phyloP scores from a whole-genome alignment of 2,888 invertebrate species.

The Tanypteryx hageni region DNA sequence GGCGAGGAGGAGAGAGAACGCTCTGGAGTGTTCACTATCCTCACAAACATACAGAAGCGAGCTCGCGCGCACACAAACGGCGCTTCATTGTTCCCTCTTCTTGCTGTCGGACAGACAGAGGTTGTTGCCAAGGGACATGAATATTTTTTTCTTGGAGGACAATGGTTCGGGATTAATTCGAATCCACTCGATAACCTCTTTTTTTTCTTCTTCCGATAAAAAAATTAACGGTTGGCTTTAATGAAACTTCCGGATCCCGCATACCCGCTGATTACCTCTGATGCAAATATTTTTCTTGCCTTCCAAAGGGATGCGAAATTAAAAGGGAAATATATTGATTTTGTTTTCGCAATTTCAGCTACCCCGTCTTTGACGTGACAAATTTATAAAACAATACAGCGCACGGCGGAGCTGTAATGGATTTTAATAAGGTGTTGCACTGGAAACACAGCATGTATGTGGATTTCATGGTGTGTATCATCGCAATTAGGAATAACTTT shows the following conservation, averaged over 20 bases:
- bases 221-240: neutral
- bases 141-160: neutral
- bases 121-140: neutral
- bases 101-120: neutral
- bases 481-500: no score
- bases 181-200: conserved; percentile 12
- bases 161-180: neutral
- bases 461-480: no score
- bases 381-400: no score
- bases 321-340: neutral
- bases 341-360: neutral
- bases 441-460: no score
- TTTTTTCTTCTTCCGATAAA: neutral
- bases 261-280: neutral
- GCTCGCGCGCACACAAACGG: neutral
- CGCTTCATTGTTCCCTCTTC: neutral
- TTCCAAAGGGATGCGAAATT: neutral
- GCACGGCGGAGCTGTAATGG: no score
- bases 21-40: neutral
- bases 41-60: neutral
- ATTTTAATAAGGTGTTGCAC: no score
- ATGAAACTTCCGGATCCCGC: neutral
- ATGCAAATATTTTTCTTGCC: neutral
- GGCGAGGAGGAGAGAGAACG: neutral
- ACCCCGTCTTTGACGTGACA: neutral